phyloP scores from a whole-genome alignment of 2,113 vertebrate genomes.

The Sporophila hypoxantha region DNA sequence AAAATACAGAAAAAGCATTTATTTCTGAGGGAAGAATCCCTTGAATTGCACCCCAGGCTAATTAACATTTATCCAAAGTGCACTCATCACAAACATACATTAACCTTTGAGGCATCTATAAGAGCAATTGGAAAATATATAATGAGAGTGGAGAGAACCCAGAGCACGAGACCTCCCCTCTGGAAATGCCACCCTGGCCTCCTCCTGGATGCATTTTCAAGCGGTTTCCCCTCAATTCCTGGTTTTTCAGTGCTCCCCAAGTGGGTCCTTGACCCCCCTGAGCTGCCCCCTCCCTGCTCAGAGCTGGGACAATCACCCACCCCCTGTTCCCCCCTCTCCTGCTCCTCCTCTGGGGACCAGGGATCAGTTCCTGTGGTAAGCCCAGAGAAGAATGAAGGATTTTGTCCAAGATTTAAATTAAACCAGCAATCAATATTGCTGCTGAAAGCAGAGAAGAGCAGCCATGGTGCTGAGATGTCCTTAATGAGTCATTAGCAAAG shows the following conservation, averaged over 20 bases:
- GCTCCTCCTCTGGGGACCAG: not conserved
- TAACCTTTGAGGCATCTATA: slow-evolving; percentile 48
- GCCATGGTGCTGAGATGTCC: not conserved
- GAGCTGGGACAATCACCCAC: fast-evolving
- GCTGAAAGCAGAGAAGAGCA: not conserved
- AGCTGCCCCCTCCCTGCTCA: not conserved
- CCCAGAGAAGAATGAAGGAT: not conserved
- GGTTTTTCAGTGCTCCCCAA: not conserved
- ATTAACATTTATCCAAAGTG: slow-evolving; percentile 41
- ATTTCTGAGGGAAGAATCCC: not conserved
- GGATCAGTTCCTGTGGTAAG: not conserved
- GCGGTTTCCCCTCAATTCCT: not conserved
- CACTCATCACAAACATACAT: slow-evolving; percentile 49
- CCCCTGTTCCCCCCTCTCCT: not conserved
- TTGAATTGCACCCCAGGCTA: not conserved
- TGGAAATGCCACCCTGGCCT: not conserved
- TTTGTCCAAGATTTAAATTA: slow-evolving; percentile 19
- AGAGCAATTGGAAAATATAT: slow-evolving; percentile 14
- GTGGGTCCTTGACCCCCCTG: not conserved
- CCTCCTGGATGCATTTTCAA: not conserved
- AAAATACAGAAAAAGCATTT: not conserved
- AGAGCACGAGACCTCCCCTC: not conserved
- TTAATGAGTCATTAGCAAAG: slow-evolving; percentile 18
- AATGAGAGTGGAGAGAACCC: not conserved
- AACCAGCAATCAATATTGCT: slow-evolving; percentile 4